Evolutionary conservation across 2,113 vertebrate species (phyloP).

Genomic region (Nestor notabilis): DNA sequence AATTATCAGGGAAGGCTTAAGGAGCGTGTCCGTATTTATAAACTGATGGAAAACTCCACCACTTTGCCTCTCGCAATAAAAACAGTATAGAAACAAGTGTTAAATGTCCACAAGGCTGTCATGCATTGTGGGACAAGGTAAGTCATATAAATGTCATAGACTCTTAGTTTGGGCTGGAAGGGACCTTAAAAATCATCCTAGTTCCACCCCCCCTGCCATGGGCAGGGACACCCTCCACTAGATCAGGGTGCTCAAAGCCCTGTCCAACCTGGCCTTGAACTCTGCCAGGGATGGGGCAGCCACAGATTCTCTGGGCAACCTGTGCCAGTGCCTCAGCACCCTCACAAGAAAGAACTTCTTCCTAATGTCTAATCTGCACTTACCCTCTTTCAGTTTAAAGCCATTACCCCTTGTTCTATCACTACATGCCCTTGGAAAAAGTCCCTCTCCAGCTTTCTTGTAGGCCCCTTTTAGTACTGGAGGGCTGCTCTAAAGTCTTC

Average conservation of each 20-base stretch:
- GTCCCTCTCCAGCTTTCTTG: neutral
- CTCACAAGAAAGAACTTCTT: neutral
- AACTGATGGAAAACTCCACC: neutral
- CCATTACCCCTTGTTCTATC: neutral
- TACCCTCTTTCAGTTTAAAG: neutral
- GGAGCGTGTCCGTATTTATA: neutral
- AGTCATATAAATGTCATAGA: neutral
- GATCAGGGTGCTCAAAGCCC: neutral
- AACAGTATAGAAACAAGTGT: neutral
- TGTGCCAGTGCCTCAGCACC: neutral
- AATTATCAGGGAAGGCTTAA: neutral
- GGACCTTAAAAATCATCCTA: neutral
- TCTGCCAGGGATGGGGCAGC: neutral
- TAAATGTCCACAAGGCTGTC: accelerated
- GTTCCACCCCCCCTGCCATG: neutral
- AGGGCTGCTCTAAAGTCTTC: neutral
- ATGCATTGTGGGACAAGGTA: neutral
- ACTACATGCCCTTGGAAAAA: neutral
- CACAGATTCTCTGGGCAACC: neutral
- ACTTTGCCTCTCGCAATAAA: neutral
- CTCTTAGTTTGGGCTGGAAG: neutral
- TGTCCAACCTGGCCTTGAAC: neutral
- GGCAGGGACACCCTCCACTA: neutral
- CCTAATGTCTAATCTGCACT: neutral
- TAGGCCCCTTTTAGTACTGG: neutral